Evolutionary conservation across 92 coral and sea anemone genomes (phyloP).

Genomic region (Anthopleura xanthogrammica): DNA sequence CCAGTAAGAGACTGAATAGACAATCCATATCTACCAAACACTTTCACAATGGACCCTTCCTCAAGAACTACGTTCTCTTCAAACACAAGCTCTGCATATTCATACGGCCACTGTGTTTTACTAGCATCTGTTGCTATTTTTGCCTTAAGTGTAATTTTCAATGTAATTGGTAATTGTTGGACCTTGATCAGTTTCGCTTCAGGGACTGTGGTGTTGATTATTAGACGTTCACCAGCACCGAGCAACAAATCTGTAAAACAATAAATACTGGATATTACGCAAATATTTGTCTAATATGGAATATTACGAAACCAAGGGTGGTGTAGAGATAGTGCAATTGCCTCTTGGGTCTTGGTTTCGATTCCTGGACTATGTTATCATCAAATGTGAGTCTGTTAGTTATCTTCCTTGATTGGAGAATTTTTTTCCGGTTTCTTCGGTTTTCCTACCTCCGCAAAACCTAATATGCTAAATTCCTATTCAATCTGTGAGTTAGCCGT

Average conservation of each 20-base stretch:
- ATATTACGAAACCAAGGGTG: no score
- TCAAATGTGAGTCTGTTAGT: no score
- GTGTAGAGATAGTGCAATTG: no score
- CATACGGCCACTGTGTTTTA: not conserved
- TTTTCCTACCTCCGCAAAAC: no score
- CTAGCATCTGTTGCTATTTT: not conserved
- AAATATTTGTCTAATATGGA: no score
- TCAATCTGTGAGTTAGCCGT: no score
- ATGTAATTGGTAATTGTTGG: no score
- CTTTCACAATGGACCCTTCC: slow-evolving; percentile 1
- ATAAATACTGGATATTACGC: not conserved
- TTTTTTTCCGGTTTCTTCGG: no score
- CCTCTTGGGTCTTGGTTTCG: no score
- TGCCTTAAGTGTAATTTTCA: not conserved
- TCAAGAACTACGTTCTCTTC: not conserved
- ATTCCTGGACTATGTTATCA: no score
- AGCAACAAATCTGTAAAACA: not conserved
- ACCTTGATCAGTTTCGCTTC: not conserved
- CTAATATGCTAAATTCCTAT: no score
- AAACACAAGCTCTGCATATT: slow-evolving; percentile 21
- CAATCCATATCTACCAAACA: slow-evolving; percentile 18
- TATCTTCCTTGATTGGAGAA: no score
- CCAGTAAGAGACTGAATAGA: slow-evolving; percentile 27
- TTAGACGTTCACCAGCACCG: not conserved
- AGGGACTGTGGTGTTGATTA: not conserved